These are phyloP conservation scores for Gorsachius goisagi DNA, from an alignment of 2,113 vertebrate species.

Conservation along the genomic window DNA sequence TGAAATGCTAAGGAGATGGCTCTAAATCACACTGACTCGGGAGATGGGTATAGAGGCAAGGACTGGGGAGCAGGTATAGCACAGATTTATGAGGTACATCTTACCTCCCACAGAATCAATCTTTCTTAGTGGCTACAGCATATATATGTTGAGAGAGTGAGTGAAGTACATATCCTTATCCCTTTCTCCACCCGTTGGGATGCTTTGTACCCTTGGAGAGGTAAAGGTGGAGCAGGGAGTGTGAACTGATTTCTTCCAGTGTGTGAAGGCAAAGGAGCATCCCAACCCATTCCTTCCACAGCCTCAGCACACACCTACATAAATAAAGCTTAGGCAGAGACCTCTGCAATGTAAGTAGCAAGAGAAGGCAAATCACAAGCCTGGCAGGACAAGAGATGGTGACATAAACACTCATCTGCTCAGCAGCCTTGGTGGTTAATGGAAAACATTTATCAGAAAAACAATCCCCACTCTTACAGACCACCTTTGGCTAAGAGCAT, in stretches of 20 bases:
- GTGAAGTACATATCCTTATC: neutral
- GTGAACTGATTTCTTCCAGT: neutral
- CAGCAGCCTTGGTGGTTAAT: neutral
- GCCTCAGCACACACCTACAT: neutral
- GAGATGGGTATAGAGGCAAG: neutral
- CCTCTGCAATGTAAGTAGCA: neutral
- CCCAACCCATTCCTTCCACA: neutral
- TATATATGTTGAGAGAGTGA: fast-evolving
- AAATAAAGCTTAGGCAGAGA: neutral
- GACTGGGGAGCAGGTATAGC: neutral
- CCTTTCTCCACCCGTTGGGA: neutral
- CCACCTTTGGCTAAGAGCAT: neutral
- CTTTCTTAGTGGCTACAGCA: neutral
- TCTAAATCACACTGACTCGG: neutral
- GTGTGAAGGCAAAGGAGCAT: neutral
- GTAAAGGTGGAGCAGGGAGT: neutral
- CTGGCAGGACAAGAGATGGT: neutral
- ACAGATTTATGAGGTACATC: neutral
- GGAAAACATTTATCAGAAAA: conserved; percentile 1
- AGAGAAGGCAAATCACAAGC: neutral
- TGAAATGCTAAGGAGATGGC: neutral
- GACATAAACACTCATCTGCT: neutral
- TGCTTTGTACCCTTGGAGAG: neutral
- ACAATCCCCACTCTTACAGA: neutral
- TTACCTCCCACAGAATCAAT: neutral